Conservation (phyloP, 2,888 invertebrate genomes). For the Hirtodrosophila trivittata region DNA sequence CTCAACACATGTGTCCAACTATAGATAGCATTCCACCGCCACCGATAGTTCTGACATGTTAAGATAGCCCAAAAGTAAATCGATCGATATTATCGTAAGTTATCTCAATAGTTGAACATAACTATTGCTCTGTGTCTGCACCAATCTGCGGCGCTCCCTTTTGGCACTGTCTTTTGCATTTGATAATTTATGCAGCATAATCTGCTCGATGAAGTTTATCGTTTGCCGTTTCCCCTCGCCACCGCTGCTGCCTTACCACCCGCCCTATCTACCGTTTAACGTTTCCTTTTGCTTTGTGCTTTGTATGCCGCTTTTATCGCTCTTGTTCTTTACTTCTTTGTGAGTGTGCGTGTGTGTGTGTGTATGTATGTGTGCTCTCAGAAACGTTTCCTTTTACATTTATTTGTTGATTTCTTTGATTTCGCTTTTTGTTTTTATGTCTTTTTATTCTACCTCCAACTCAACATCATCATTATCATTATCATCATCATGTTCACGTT, state of each 20-base stretch:
- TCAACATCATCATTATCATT: constrained; percentile 45
- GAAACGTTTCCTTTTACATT: constrained; percentile 71
- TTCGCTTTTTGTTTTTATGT: constrained; percentile 58
- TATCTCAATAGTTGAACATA: too few species aligned
- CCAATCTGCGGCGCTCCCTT: constrained; percentile 59
- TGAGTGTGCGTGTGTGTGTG: constrained; percentile 17
- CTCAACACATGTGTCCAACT: too few species aligned
- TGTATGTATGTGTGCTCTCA: constrained; percentile 48
- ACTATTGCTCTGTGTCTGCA: constrained; percentile 5
- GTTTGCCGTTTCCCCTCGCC: constrained; percentile 58
- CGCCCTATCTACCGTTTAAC: constrained; percentile 18
- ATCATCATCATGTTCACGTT: constrained; percentile 65
- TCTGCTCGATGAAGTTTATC: constrained; percentile 74
- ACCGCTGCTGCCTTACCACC: too few species aligned
- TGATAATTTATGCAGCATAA: constrained; percentile 76
- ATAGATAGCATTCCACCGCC: too few species aligned
- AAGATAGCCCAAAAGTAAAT: too few species aligned
- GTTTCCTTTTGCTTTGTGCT: constrained; percentile 30
- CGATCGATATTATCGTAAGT: too few species aligned
- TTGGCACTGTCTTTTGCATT: constrained; percentile 67
- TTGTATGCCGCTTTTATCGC: constrained; percentile 50
- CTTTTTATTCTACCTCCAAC: constrained; percentile 44
- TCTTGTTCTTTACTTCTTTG: constrained; percentile 37
- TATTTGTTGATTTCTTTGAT: constrained; percentile 76
- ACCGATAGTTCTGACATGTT: too few species aligned